These are phyloP conservation scores for Cacoxenus indagator DNA, from an alignment of 2,888 invertebrate genomes.

Conservation along the genomic window DNA sequence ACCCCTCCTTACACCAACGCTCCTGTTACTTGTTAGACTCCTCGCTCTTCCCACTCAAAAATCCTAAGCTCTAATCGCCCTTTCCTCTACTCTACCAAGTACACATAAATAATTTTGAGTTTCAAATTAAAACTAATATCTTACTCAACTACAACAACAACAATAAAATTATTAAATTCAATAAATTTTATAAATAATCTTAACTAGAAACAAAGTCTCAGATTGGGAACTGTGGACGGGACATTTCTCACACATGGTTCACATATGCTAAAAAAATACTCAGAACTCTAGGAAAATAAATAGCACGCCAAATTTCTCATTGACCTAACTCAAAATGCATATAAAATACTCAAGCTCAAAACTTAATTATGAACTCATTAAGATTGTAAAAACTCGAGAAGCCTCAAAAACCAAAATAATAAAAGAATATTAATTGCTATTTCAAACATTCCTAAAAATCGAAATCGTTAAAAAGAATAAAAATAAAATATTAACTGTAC, in stretches of 20 bases:
- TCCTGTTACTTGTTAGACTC: conserved; percentile 30
- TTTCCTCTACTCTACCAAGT: conserved; percentile 33
- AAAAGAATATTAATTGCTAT: conserved; percentile 50
- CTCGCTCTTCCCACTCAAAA: not conserved
- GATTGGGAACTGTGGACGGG: conserved; percentile 85
- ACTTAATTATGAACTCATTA: conserved; percentile 34
- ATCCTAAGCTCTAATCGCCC: not conserved
- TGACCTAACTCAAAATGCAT: conserved; percentile 30
- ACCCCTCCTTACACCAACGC: conserved; percentile 29
- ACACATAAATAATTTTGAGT: conserved; percentile 25
- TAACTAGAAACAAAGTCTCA: conserved; percentile 73
- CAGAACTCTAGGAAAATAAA: not conserved
- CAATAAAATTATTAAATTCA: conserved; percentile 36
- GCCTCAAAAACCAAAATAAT: conserved; percentile 39
- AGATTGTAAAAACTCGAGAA: conserved; percentile 45
- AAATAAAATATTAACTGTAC: too few species aligned
- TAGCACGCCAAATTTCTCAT: not conserved
- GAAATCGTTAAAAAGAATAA: conserved; percentile 35
- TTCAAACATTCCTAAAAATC: conserved; percentile 52
- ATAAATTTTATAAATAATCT: conserved; percentile 33
- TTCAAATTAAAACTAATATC: conserved; percentile 33
- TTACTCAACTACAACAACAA: conserved; percentile 50
- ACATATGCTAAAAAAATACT: conserved; percentile 67
- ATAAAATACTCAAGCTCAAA: conserved; percentile 36
- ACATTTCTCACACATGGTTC: conserved; percentile 80